Conservation (phyloP, 23 tunicate genomes). For the Halocynthia roretzi region DNA sequence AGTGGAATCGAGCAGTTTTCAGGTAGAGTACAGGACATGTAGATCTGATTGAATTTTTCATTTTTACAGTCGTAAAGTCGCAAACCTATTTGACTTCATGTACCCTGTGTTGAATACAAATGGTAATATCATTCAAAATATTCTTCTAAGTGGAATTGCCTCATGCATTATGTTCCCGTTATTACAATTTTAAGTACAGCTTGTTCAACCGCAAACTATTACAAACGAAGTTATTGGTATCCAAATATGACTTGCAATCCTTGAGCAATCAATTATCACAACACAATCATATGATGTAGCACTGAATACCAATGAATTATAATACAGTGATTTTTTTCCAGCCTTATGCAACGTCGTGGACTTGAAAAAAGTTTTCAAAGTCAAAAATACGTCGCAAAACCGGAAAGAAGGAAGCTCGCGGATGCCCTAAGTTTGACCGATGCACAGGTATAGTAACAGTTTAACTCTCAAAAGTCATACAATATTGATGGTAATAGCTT, state of each 20-base stretch:
- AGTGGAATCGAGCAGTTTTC: constrained; percentile 93
- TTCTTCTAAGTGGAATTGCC: too few species aligned
- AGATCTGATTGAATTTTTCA: neutral
- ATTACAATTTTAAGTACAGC: too few species aligned
- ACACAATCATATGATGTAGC: too few species aligned
- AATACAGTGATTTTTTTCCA: neutral
- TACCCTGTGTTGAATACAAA: too few species aligned
- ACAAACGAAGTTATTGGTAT: too few species aligned
- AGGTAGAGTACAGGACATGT: constrained; percentile 27
- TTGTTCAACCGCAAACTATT: too few species aligned
- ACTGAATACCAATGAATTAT: too few species aligned
- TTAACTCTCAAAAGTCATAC: neutral
- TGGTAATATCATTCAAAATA: too few species aligned
- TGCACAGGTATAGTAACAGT: constrained; percentile 47
- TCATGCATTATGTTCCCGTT: too few species aligned
- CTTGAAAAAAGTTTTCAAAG: constrained; percentile 82
- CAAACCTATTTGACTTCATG: too few species aligned
- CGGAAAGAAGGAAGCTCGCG: constrained; percentile 71
- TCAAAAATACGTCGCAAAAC: constrained; percentile 86
- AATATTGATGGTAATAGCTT: neutral
- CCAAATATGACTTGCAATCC: too few species aligned
- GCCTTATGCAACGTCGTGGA: constrained; percentile 70
- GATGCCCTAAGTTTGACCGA: constrained; percentile 84
- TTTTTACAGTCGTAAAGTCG: neutral
- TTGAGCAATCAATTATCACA: too few species aligned